These are phyloP conservation scores for Petrocephalus schoutedeni DNA, from an alignment of 2,797 vertebrate species.

Conservation along the genomic window DNA sequence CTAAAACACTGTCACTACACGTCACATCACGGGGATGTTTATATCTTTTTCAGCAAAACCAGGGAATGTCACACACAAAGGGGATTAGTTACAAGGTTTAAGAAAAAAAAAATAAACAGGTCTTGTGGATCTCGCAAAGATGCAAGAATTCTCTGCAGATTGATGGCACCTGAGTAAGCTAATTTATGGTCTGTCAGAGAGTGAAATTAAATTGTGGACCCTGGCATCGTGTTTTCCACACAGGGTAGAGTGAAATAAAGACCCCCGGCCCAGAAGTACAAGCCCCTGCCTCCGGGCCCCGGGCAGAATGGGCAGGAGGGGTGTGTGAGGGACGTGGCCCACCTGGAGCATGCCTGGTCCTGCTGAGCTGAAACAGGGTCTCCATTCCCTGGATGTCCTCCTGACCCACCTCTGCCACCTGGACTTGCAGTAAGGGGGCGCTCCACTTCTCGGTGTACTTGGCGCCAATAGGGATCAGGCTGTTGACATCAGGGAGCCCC, in stretches of 20 bases:
- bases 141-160: conserved; percentile 58
- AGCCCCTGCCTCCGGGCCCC: neutral
- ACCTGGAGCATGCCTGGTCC: conserved; percentile 64
- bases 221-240: conserved; percentile 35
- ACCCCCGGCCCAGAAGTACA: neutral
- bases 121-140: conserved; percentile 53
- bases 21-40: neutral
- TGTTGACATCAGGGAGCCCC: conserved; percentile 84
- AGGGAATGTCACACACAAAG: neutral
- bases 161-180: conserved; percentile 57
- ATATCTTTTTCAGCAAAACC: neutral
- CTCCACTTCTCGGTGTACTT: conserved; percentile 94
- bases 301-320: neutral
- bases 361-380: conserved; percentile 58
- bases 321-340: conserved; percentile 12
- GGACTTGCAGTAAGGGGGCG: conserved; percentile 79
- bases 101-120: neutral
- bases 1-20: neutral
- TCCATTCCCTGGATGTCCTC: conserved; percentile 73
- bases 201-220: conserved; percentile 61
- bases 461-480: conserved; percentile 86
- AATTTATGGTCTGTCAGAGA: conserved; percentile 69
- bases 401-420: conserved; percentile 89
- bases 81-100: neutral
- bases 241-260: neutral